Evolutionary conservation across 1,140 invertebrate genomes (phyloP).

Genomic region (Zaprionus davidi): DNA sequence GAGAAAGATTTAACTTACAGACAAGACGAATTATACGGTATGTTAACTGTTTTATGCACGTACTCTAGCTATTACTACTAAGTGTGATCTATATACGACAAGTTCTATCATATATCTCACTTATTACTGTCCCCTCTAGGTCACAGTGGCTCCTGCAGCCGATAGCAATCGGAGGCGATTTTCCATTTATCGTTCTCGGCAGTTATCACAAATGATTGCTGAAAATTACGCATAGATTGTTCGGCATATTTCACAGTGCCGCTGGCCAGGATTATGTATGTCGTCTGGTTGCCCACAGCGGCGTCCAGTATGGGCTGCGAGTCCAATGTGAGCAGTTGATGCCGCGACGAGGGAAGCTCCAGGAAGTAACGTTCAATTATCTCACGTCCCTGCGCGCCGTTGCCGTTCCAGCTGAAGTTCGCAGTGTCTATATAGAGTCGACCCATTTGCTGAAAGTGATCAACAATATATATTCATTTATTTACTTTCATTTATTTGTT

Average conservation of each 20-base stretch:
- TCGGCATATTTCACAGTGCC: conserved; percentile 89
- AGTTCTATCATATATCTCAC: not conserved
- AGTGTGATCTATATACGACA: not conserved
- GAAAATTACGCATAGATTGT: conserved; percentile 87
- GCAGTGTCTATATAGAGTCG: conserved; percentile 92
- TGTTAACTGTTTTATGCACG: not conserved
- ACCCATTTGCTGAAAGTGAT: conserved; percentile 86
- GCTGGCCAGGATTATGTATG: conserved; percentile 90
- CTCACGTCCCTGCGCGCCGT: conserved; percentile 89
- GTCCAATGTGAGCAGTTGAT: conserved; percentile 89
- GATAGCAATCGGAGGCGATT: conserved; percentile 93
- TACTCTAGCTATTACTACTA: not conserved
- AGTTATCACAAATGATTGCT: conserved; percentile 93
- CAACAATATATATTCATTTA: conserved; percentile 1
- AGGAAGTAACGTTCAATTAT: conserved; percentile 92
- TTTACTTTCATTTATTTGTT: conserved; percentile 5
- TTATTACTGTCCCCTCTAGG: too few relatives aligned
- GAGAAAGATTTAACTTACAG: not conserved
- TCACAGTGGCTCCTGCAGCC: conserved; percentile 87
- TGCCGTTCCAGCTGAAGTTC: conserved; percentile 94
- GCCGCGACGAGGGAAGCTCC: conserved; percentile 89
- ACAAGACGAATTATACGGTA: not conserved
- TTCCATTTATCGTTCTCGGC: conserved; percentile 94
- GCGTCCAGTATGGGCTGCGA: conserved; percentile 91
- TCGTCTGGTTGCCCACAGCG: conserved; percentile 88